Conservation (phyloP, 2,888 invertebrate species). For the Sericinus montela region DNA sequence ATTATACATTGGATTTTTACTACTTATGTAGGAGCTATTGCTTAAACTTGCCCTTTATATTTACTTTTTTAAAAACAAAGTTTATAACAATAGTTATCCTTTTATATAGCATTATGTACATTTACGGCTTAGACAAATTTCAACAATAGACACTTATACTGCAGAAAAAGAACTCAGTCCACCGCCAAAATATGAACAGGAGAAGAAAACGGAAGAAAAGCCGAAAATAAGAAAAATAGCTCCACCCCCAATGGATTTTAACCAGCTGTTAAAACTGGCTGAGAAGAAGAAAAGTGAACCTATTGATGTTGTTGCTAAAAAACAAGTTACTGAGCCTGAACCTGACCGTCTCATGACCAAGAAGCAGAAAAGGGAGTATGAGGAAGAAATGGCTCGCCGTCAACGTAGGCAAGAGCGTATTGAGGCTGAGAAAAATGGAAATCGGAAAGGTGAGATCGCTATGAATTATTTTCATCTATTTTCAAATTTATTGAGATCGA, state of each 20-base stretch:
- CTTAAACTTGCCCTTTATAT: too few species aligned
- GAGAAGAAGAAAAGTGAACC: conserved; percentile 91
- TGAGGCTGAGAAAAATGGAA: conserved; percentile 50
- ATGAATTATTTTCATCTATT: too few species aligned
- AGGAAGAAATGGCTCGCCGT: conserved; percentile 84
- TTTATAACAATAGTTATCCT: too few species aligned
- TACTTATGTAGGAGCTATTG: too few species aligned
- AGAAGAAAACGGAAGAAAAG: conserved; percentile 65
- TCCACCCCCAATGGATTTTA: conserved; percentile 89
- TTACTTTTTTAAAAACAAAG: too few species aligned
- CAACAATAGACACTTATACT: conserved; percentile 4
- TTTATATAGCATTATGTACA: too few species aligned
- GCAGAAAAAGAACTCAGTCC: conserved; percentile 49
- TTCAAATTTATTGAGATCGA: too few species aligned
- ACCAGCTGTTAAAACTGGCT: conserved; percentile 88
- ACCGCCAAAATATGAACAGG: conserved; percentile 57
- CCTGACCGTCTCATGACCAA: conserved; percentile 88
- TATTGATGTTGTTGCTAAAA: conserved; percentile 63
- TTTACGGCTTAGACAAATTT: too few species aligned
- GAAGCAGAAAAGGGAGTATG: conserved; percentile 86
- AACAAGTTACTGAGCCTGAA: conserved; percentile 69
- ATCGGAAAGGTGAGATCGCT: not conserved
- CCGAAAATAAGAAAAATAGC: conserved; percentile 79
- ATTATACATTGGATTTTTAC: too few species aligned
- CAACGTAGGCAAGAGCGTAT: conserved; percentile 62